Evolutionary conservation across 2,888 invertebrate species (phyloP).

Genomic region (Caenorhabditis afra): DNA sequence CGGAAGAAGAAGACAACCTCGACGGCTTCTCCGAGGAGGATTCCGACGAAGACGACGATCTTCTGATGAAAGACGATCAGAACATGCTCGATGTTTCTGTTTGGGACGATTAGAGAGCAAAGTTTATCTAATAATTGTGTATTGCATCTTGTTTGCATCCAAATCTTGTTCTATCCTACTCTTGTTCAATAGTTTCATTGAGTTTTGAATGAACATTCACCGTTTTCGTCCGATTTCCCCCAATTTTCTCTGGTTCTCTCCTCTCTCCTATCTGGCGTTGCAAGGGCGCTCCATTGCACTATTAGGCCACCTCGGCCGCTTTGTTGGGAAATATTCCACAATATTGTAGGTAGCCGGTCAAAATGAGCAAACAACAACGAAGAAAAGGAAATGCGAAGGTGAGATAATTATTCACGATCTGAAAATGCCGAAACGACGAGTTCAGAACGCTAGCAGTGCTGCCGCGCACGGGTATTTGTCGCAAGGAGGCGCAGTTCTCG

Average conservation of each 20-base stretch:
- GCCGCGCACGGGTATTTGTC: conserved; percentile 59
- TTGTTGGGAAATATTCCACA: conserved; percentile 24
- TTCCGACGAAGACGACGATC: conserved; percentile 10
- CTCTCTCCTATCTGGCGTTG: neutral
- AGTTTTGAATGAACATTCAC: no score
- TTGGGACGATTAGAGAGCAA: neutral
- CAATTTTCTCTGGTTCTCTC: neutral
- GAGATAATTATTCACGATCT: neutral
- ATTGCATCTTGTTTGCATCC: no score
- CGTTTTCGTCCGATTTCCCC: no score
- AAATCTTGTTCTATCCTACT: conserved; percentile 16
- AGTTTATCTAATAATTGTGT: neutral
- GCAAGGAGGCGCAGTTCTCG: conserved; percentile 35
- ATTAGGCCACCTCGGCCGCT: conserved; percentile 2
- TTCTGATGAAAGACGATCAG: neutral
- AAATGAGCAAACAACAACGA: conserved; percentile 63
- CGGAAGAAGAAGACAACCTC: neutral
- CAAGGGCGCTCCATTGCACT: conserved; percentile 28
- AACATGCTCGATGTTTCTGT: neutral
- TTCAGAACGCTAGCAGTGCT: conserved; percentile 66
- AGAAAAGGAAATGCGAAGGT: conserved; percentile 67
- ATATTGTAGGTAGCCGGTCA: conserved; percentile 11
- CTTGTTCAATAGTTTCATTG: conserved; percentile 7
- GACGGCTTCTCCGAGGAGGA: neutral
- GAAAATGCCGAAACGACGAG: conserved; percentile 5